phyloP scores from a whole-genome alignment of 2,113 vertebrate genomes.

The Jaculus jaculus region DNA sequence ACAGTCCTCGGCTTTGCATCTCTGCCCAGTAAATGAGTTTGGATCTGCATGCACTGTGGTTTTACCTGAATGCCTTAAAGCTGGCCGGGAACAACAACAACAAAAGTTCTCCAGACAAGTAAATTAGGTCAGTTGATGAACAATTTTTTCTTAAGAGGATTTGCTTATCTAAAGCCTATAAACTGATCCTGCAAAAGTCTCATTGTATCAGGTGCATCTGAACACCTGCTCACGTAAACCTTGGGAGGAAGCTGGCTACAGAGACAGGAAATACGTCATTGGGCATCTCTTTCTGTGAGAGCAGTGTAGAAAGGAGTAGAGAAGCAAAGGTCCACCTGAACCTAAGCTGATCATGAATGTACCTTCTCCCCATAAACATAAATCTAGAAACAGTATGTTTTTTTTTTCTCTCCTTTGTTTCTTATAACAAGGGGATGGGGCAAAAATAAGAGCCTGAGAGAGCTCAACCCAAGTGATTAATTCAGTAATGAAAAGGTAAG shows the following conservation, averaged over 20 bases:
- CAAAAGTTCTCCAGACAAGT: neutral
- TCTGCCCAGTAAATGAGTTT: neutral
- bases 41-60: neutral
- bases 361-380: neutral
- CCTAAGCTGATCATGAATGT: neutral
- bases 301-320: neutral
- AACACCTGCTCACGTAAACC: neutral
- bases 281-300: conserved; percentile 25
- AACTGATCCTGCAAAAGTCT: conserved; percentile 55
- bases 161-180: conserved; percentile 70
- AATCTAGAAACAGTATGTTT: neutral
- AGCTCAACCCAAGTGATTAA: neutral
- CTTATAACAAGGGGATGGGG: neutral
- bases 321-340: neutral
- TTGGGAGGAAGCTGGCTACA: neutral
- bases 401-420: neutral
- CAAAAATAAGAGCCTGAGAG: neutral
- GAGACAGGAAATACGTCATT: neutral
- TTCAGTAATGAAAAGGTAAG: neutral
- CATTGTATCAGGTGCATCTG: neutral
- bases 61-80: neutral
- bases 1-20: neutral
- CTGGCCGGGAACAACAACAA: neutral
- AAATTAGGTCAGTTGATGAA: conserved; percentile 73
- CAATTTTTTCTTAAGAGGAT: conserved; percentile 71